Conservation (phyloP, 2,113 vertebrate species). For the Thymallus thymallus region DNA sequence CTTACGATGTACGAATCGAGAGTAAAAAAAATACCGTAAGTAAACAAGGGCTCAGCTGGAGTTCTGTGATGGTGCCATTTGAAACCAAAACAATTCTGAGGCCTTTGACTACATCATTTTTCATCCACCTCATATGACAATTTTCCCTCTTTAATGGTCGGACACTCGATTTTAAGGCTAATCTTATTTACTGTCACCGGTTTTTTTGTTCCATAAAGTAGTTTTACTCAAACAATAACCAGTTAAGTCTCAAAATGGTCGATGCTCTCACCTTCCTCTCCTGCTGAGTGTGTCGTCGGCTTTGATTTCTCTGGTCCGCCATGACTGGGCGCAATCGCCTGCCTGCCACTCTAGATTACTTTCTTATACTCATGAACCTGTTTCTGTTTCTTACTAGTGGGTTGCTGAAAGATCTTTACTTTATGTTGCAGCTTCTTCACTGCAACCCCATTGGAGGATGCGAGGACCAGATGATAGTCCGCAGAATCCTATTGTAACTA, state of each 20-base stretch:
- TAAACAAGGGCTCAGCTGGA: constrained; percentile 67
- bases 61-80: constrained; percentile 77
- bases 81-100: constrained; percentile 74
- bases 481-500: constrained; percentile 91
- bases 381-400: constrained; percentile 84
- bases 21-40: constrained; percentile 52
- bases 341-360: constrained; percentile 76
- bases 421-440: constrained; percentile 88
- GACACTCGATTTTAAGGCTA: constrained; percentile 51
- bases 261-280: constrained; percentile 88
- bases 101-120: constrained; percentile 63
- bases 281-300: constrained; percentile 67
- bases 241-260: constrained; percentile 76
- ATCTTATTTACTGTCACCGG: constrained; percentile 66
- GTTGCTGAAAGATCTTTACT: constrained; percentile 92
- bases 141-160: constrained; percentile 50
- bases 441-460: constrained; percentile 86
- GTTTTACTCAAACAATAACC: constrained; percentile 71
- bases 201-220: constrained; percentile 60
- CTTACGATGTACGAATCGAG: constrained; percentile 41
- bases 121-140: constrained; percentile 46
- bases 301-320: constrained; percentile 79
- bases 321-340: constrained; percentile 83
- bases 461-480: constrained; percentile 91
- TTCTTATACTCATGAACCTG: constrained; percentile 80